These are phyloP conservation scores for Patiria pectinifera DNA, from an alignment of 53 echinoderm and acorn worm species.

Conservation along the genomic window DNA sequence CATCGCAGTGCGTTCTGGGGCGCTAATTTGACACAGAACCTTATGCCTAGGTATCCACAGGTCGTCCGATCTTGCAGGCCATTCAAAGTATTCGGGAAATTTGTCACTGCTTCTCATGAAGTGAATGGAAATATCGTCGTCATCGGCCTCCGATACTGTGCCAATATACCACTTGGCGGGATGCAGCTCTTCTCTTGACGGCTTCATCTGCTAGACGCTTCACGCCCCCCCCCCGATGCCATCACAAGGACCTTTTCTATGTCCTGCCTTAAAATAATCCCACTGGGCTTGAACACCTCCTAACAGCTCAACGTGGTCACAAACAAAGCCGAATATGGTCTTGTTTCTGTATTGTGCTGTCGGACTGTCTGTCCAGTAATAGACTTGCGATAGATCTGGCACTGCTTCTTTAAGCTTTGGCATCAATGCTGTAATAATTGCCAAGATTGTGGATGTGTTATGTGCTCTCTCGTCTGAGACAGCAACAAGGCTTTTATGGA, in stretches of 20 bases:
- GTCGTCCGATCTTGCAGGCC: neutral
- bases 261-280: slow-evolving; percentile 69
- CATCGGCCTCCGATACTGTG: neutral
- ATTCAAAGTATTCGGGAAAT: neutral
- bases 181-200: slow-evolving; percentile 47
- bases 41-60: slow-evolving; percentile 12
- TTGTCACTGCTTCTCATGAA: slow-evolving; percentile 37
- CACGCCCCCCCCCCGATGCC: no score
- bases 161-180: neutral
- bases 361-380: no score
- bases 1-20: neutral
- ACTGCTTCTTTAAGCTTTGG: slow-evolving; percentile 22
- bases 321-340: slow-evolving; percentile 53
- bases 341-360: slow-evolving; percentile 67
- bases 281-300: slow-evolving; percentile 48
- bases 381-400: no score
- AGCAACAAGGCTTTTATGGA: slow-evolving; percentile 80
- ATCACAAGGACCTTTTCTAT: slow-evolving; percentile 75
- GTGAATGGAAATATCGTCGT: neutral
- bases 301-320: slow-evolving; percentile 50
- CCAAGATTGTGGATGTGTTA: slow-evolving; percentile 24
- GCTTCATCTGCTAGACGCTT: slow-evolving; percentile 72
- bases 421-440: slow-evolving; percentile 12
- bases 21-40: neutral
- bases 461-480: slow-evolving; percentile 64